Evolutionary conservation across 1,140 invertebrate genomes (phyloP), one percentile per base, ranked within the genome.

Genomic region (Pseudomyrmex cubaensis): DNA sequence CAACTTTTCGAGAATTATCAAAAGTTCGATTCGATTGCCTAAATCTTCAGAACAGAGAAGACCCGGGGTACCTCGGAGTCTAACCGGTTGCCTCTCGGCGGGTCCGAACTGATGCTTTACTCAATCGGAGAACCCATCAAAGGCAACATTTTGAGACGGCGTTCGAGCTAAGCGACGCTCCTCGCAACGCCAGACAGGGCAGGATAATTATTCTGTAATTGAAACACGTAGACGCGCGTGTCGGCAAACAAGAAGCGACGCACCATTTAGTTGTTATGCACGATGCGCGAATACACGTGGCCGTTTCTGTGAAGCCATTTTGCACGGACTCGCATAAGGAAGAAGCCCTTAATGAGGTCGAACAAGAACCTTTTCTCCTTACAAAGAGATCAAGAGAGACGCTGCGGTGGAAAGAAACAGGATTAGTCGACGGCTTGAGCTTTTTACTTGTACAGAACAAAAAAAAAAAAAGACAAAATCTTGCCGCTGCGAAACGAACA

Each of bases 131-230:
- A 44, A 44, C 17, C 5, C 25, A 54, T 74, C 44, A 61, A 66
- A 52, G 46, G 44, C 54, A 72, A 70, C 54, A 50, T 70, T 54
- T 59, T 54, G 64, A 15, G n/a, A 78, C 64, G 35, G 69, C 64
- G 52, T 57, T 78, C 64, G 67, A 50, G 12, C 54, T 59, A 77
- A 77, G 20, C 66, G 15, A 67, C 7, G 54, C 25, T 20, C 44
- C 20, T 69, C 50, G 61, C 22, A 62, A 50, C 57, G 12, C 3
- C 59, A 22, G 67, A 48, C 50, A 63, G n/a, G 0, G 57, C 22
- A 70, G 25, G 62, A 82, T 83, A 83, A 85, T 85, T 85, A 67
- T 63, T 83, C 54, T 52, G 80, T 83, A 83, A 85, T 85, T 85
- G 84, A 76, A 83, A 76, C 62, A 75, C 80, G 72, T 85, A 83